phyloP scores from a whole-genome alignment of 2,113 vertebrate genomes.

The Cryptotis parvus region DNA sequence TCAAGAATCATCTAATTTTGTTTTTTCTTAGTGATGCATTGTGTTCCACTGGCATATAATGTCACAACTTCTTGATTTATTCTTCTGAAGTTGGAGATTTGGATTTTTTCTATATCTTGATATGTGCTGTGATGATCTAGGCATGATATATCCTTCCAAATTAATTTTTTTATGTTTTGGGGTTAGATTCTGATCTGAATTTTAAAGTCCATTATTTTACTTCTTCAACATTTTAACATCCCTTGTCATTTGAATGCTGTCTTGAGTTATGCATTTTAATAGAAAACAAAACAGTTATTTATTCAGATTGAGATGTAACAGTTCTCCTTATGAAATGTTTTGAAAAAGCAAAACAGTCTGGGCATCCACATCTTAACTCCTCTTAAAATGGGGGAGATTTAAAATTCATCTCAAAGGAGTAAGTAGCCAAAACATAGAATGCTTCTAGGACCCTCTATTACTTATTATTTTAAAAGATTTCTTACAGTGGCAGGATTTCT shows the following conservation, averaged over 20 bases:
- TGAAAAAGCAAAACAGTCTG: neutral
- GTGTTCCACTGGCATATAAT: no score
- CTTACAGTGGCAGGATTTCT: no score
- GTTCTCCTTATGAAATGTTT: constrained; percentile 18
- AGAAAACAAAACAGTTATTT: neutral
- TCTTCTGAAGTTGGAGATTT: no score
- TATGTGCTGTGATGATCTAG: no score
- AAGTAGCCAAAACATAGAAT: neutral
- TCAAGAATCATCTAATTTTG: no score
- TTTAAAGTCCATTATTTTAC: constrained; percentile 40
- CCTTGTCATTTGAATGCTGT: neutral
- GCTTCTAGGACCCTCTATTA: no score
- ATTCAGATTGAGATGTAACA: neutral
- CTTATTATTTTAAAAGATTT: no score
- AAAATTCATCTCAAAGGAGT: neutral
- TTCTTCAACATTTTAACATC: constrained; percentile 24
- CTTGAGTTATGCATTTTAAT: constrained; percentile 41
- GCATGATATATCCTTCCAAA: no score
- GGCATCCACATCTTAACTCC: neutral
- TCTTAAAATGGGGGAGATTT: neutral
- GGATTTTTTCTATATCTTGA: no score
- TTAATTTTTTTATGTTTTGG: no score
- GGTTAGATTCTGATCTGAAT: neutral
- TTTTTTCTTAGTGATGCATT: no score
- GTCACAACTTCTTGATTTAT: no score